A percentile compares a stretch with the other conserved stretches of the same genome.
Evolutionary conservation across 2,888 invertebrate species (phyloP).

Genomic region (Netelia inedita): DNA sequence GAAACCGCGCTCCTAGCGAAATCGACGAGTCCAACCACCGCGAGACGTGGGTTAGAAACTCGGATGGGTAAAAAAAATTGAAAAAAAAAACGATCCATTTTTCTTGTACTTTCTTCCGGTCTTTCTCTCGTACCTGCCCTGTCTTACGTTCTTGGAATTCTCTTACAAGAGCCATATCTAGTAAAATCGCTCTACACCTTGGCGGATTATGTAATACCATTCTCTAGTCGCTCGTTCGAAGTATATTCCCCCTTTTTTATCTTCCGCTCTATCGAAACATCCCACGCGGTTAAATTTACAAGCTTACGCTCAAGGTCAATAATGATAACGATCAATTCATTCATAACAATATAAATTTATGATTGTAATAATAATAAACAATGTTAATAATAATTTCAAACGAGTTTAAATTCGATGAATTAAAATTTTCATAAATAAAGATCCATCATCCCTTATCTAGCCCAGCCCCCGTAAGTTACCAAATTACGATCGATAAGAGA

Average conservation of each 20-base stretch:
- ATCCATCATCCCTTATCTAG: too few species aligned
- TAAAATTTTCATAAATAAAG: too few species aligned
- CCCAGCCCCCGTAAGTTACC: too few species aligned
- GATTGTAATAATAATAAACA: not conserved
- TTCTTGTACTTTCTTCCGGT: not conserved
- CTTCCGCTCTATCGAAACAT: too few species aligned
- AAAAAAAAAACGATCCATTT: conserved; percentile 4
- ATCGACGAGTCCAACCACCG: not conserved
- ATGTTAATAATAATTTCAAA: not conserved
- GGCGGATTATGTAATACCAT: too few species aligned
- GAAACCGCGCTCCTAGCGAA: conserved; percentile 5
- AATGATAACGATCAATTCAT: too few species aligned
- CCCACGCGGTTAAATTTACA: too few species aligned
- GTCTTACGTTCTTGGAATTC: not conserved
- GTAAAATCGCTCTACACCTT: not conserved
- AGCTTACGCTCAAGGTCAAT: too few species aligned
- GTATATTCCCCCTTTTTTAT: too few species aligned
- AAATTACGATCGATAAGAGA: too few species aligned
- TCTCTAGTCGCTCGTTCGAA: too few species aligned
- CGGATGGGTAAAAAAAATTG: not conserved
- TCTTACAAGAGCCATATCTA: not conserved
- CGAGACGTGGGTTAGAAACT: conserved; percentile 4
- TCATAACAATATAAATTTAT: too few species aligned
- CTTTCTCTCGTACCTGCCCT: not conserved
- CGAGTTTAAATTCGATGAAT: not conserved